These are phyloP conservation scores for Hypomesus transpacificus DNA, from an alignment of 2,113 vertebrate genomes.

Conservation along the genomic window DNA sequence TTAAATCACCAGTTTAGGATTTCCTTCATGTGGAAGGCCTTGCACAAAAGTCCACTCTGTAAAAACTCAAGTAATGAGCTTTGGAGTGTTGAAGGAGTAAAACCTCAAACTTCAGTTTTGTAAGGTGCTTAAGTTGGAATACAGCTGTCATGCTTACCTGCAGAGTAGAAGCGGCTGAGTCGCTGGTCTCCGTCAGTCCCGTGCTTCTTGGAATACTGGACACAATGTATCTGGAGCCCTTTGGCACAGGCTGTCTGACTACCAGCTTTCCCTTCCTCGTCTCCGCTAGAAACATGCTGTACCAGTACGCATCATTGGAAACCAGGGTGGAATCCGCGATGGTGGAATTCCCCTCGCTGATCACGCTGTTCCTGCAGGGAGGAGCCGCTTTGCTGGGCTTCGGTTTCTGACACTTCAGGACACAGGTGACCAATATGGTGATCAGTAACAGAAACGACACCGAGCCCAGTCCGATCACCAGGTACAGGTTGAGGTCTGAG, in stretches of 20 bases:
- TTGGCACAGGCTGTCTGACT: conserved; percentile 64
- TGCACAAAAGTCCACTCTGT: no score
- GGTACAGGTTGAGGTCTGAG: conserved; percentile 59
- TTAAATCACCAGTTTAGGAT: no score
- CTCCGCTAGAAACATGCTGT: conserved; percentile 67
- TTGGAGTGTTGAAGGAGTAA: no score
- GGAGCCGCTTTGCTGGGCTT: conserved; percentile 53
- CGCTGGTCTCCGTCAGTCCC: conserved; percentile 56
- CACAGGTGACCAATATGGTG: conserved; percentile 68
- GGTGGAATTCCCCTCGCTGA: conserved; percentile 67
- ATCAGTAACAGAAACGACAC: conserved; percentile 74
- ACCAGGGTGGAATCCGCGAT: conserved; percentile 66
- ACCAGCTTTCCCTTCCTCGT: conserved; percentile 67
- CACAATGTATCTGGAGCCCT: conserved; percentile 66
- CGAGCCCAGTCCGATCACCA: conserved; percentile 72
- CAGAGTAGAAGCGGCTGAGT: conserved; percentile 58
- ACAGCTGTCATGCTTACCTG: conserved; percentile 50
- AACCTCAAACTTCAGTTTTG: no score
- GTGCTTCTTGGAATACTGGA: conserved; percentile 65
- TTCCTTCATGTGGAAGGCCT: no score
- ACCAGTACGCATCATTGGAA: conserved; percentile 69
- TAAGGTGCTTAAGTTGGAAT: no score
- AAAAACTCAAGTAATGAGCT: no score
- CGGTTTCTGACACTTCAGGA: conserved; percentile 65
- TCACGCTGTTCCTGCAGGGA: conserved; percentile 62